These are phyloP conservation scores for Mesembrinibis cayennensis DNA, from an alignment of 2,113 vertebrate genomes.

Conservation along the genomic window DNA sequence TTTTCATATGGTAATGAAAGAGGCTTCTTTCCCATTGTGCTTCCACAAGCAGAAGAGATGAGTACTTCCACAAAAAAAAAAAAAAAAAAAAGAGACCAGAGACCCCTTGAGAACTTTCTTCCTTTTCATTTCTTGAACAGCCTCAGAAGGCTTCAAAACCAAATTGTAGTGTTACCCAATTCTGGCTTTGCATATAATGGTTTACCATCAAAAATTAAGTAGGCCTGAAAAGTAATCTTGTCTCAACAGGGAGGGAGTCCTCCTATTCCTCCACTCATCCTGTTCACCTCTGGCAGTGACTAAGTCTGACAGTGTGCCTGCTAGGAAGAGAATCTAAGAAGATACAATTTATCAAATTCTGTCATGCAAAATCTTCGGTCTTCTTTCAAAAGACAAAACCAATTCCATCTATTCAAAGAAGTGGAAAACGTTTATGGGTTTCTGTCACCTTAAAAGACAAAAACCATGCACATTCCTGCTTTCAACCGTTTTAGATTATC, in stretches of 20 bases:
- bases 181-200: conserved; percentile 1
- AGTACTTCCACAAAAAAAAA: neutral
- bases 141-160: neutral
- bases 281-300: neutral
- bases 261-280: neutral
- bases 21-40: neutral
- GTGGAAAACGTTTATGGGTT: conserved; percentile 42
- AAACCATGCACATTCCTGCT: neutral
- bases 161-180: neutral
- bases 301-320: conserved; percentile 30
- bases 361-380: conserved; percentile 46
- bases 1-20: neutral
- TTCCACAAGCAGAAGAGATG: neutral
- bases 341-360: conserved; percentile 34
- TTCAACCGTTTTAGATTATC: neutral
- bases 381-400: conserved; percentile 47
- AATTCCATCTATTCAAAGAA: conserved; percentile 34
- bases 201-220: neutral
- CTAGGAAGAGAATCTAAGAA: conserved; percentile 34
- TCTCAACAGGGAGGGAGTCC: neutral
- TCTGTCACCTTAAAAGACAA: conserved; percentile 17
- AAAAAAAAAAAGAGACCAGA: neutral
- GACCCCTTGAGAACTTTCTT: neutral
- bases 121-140: neutral
- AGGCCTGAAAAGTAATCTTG: conserved; percentile 12